Evolutionary conservation across 2,888 invertebrate genomes (phyloP), one percentile per base, ranked within the genome.

Genomic region (Protonemura montana): DNA sequence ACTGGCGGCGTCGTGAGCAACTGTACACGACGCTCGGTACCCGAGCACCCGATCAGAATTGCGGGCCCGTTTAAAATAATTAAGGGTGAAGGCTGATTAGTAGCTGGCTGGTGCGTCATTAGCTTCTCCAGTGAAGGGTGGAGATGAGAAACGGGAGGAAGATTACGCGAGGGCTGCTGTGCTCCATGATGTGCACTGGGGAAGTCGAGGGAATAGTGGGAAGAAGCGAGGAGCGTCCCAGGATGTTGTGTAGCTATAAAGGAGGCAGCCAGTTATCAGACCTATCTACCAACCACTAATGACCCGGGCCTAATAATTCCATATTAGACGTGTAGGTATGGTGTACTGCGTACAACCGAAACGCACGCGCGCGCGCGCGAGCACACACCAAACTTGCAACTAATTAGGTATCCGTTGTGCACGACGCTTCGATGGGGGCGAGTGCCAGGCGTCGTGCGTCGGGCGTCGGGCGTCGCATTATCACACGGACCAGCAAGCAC

Each of bases 61-160:
- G 29, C 16, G 30, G 59, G 35, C 76, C 76, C 86, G 85, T 86
- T 86, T 86, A 86, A 86, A 86, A 86, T 86, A 86, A 86, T 86
- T 86, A 86, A 86, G 80, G 86, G 78, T 85, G 78, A 35, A 42
- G 28, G 85, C 86, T 86, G 86, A 86, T 86, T 86, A 86, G 80
- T 59, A 86, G 86, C 78, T 86, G 35, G 86, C 78, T 86, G 35
- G 78, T 80, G 81, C 27, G 86, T 86, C 86, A 86, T 86, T 86
- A 86, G 86, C 77, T 59, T 81, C 80, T 85, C 86, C 59, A 85
- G 27, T 80, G 82, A 78, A 85, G 86, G 84, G 85, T 84, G 59
- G 41, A 86, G 86, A 86, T 86, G 86, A 86, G 86, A 42, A 86
- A 86, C 84, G 86, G 59, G 85, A 85, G 85, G 86, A 42, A 84